These are phyloP conservation scores for Rhyacophila evoluta DNA, from an alignment of 2,888 invertebrate genomes.

Conservation along the genomic window DNA sequence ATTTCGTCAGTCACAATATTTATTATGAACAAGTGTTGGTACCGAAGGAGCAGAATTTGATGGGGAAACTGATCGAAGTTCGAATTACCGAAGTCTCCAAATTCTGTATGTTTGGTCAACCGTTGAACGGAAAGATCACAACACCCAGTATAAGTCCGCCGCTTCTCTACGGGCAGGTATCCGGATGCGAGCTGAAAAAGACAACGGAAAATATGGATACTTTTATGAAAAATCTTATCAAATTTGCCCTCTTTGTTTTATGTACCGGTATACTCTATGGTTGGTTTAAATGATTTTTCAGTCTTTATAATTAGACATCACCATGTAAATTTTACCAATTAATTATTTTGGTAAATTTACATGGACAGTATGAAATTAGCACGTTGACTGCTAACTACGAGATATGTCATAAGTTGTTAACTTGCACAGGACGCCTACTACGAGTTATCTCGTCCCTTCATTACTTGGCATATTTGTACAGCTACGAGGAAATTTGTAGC, in stretches of 20 bases:
- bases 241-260: conserved; percentile 60
- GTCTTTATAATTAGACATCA: too few relatives aligned
- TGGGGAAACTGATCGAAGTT: conserved; percentile 88
- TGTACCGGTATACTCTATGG: conserved; percentile 51
- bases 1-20: conserved; percentile 96
- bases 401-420: too few relatives aligned
- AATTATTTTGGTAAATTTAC: too few relatives aligned
- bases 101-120: conserved; percentile 82
- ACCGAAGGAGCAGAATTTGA: conserved; percentile 79
- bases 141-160: conserved; percentile 69
- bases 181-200: conserved; percentile 62
- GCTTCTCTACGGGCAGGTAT: conserved; percentile 70
- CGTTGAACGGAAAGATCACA: conserved; percentile 69
- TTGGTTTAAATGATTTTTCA: not conserved
- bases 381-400: too few relatives aligned
- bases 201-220: conserved; percentile 43
- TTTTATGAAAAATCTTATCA: conserved; percentile 27
- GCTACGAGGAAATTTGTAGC: too few relatives aligned
- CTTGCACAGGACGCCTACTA: too few relatives aligned
- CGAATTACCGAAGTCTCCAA: conserved; percentile 77
- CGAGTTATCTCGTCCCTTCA: too few relatives aligned
- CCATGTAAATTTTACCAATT: too few relatives aligned
- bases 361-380: too few relatives aligned
- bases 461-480: too few relatives aligned
- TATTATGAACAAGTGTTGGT: conserved; percentile 93